Percentiles rank a stretch among this genome's conserved stretches.
Evolutionary conservation across 2,888 invertebrate genomes (phyloP).

Genomic region (Drosophila kuntzei): DNA sequence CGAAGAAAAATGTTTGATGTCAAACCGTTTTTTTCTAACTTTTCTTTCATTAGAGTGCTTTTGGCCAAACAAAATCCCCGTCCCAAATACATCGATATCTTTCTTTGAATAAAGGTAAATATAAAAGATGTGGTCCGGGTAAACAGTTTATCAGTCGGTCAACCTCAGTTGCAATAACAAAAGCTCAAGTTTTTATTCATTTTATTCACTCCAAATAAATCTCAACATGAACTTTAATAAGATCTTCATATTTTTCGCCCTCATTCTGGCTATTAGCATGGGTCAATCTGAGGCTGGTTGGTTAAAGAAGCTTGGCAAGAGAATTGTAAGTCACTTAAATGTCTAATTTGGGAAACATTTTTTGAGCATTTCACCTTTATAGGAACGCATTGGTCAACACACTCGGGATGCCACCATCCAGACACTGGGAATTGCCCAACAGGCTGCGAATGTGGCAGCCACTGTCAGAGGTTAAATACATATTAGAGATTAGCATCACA

Average conservation of each 20-base stretch:
- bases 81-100: neutral
- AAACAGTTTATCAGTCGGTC: constrained; percentile 37
- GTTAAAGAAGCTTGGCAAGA: constrained; percentile 77
- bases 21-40: neutral
- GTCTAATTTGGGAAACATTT: neutral
- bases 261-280: constrained; percentile 70
- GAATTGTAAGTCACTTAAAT: constrained; percentile 66
- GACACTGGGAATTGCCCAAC: constrained; percentile 71
- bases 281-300: constrained; percentile 78
- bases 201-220: constrained; percentile 2
- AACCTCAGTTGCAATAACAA: constrained; percentile 4
- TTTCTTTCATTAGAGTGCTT: constrained; percentile 19
- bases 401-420: constrained; percentile 81
- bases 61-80: constrained; percentile 33
- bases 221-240: constrained; percentile 69
- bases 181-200: neutral
- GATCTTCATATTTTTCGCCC: constrained; percentile 68
- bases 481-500: neutral
- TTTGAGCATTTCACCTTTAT: neutral
- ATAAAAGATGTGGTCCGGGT: neutral
- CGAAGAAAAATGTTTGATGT: neutral
- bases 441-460: constrained; percentile 80
- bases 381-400: constrained; percentile 80
- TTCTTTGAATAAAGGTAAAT: constrained; percentile 19
- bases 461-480: constrained; percentile 63